Base-by-base conservation (phyloP, 1,140 invertebrate species). In the Scaptomyza montana region DNA sequence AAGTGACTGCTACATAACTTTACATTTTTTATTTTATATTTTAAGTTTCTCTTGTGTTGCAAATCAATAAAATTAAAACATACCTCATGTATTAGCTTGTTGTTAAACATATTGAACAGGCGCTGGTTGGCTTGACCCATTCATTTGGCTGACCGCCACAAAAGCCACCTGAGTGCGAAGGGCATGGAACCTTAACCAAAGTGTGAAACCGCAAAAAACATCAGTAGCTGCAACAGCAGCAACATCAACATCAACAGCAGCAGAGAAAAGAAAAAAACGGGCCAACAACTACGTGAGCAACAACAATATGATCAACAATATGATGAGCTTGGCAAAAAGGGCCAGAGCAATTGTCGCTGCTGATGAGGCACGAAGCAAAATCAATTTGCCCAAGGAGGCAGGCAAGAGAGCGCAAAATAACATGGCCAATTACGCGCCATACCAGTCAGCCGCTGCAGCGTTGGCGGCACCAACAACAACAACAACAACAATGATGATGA, bases 181-280 rank as follows among this genome's bases (percentile, higher is more conserved):
- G 82, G 81, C 81, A 87, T 72, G 78, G 60, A 90, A 75, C 75
- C 75, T 79, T 90, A 90, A 89, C 80, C 86, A 91, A 91, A 91
- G 89, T 91, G 89, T 91, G 89, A 91, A 91, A 91, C 89, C 89
- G 89, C 89, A 91, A 82, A 78, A 86, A 91, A 91, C 80, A 86
- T 90, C 89, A 84, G 89, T 91, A 91, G 89, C 89, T 61, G 47
- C 63, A 68, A 54, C 25, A 69, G 66, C 61, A 59, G 45, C 76
- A 65, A 12, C 59, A 19, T 19, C 60, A 21, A 21, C 39, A 56
- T 8, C 25, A 57, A 21, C 39, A 56, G 53, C 36, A 41, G 21
- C 43, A 74, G 49, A 39, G 33, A 39, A 43, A 36, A 6, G 3
- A 43, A 56, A 36, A 9, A 36, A 36, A 36, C 33, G 33, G 33